Percentiles rank a stretch among this genome's conserved stretches.
Evolutionary conservation across 2,888 invertebrate genomes (phyloP).

Genomic region (Seladonia tumulorum): DNA sequence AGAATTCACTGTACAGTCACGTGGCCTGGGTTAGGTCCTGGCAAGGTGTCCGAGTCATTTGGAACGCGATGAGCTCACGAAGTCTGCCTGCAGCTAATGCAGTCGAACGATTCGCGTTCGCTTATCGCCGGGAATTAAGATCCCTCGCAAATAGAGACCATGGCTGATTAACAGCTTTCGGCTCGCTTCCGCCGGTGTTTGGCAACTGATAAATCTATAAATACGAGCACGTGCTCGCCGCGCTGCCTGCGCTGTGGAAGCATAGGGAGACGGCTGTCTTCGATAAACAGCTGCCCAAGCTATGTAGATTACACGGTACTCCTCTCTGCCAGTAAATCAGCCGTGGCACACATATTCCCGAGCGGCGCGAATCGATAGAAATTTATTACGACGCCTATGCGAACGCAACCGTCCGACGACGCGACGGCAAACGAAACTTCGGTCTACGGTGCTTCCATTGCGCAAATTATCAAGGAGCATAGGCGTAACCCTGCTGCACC

Average conservation of each 20-base stretch:
- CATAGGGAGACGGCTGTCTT: constrained; percentile 26
- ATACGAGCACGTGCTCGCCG: constrained; percentile 44
- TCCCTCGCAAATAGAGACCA: background rate
- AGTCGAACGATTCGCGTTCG: background rate
- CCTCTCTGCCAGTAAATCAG: constrained; percentile 23
- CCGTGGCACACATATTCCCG: constrained; percentile 25
- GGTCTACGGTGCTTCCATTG: constrained; percentile 35
- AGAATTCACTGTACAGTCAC: background rate
- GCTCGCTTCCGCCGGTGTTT: constrained; percentile 28
- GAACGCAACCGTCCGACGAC: constrained; percentile 17
- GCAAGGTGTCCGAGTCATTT: background rate
- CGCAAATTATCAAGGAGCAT: constrained; percentile 41
- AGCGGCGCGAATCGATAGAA: constrained; percentile 35
- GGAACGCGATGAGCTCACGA: background rate
- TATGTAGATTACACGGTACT: constrained; percentile 32
- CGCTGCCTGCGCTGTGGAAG: background rate
- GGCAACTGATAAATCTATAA: constrained; percentile 56
- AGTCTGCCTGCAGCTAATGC: background rate
- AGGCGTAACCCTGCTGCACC: constrained; percentile 15
- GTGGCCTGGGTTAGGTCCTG: background rate
- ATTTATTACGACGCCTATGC: constrained; percentile 35
- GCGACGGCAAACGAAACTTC: constrained; percentile 32
- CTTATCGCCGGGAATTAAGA: constrained; percentile 20
- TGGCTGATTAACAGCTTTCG: constrained; percentile 6
- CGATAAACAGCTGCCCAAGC: constrained; percentile 38